A percentile compares a stretch with the other conserved stretches of the same genome.
phyloP scores from a whole-genome alignment of 2,113 vertebrate species.

The Cygnus buccinator region DNA sequence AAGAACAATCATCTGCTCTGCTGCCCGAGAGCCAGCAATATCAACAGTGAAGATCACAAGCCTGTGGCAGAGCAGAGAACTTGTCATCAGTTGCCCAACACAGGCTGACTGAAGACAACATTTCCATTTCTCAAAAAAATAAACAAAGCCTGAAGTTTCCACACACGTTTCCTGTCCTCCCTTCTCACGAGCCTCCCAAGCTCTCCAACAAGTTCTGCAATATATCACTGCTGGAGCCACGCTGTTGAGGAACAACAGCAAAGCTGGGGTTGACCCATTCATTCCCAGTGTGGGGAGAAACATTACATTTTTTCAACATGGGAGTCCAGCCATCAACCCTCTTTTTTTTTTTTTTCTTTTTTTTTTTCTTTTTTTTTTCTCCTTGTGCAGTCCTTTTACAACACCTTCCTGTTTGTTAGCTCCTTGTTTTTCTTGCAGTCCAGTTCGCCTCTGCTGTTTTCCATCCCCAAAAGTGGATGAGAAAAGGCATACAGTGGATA shows the following conservation, averaged over 20 bases:
- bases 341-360: neutral
- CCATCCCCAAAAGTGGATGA: neutral
- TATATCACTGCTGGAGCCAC: neutral
- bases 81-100: neutral
- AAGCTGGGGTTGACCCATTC: neutral
- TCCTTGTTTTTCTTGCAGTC: neutral
- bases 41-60: neutral
- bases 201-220: neutral
- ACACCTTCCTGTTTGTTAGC: neutral
- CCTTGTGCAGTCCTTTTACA: neutral
- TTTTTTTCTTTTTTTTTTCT: neutral
- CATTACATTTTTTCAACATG: neutral
- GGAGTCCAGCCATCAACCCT: neutral
- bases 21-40: neutral
- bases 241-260: neutral
- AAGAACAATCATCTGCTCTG: neutral
- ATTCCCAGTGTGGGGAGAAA: neutral
- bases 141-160: conserved; percentile 23
- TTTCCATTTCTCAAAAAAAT: neutral
- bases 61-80: neutral
- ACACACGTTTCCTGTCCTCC: neutral
- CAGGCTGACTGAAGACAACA: neutral
- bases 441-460: neutral
- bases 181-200: fast-evolving
- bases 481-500: neutral